A percentile compares a stretch with the other conserved stretches of the same genome.
Conservation (phyloP, 23 tunicate genomes). For the Halocynthia roretzi region DNA sequence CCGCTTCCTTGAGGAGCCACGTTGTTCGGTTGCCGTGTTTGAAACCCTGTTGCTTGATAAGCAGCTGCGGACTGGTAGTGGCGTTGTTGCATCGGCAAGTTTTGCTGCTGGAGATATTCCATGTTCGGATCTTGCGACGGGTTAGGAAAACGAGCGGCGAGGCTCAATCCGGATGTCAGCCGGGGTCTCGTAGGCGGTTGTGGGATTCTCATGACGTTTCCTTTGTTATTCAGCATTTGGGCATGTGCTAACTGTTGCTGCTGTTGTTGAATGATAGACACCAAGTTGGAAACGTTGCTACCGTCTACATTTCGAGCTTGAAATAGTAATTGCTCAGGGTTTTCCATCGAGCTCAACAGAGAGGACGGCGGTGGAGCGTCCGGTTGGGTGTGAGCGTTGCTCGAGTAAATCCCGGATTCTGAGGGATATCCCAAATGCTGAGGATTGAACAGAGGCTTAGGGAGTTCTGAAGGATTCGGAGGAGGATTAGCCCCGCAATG, state of each 20-base stretch:
- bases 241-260: conserved; percentile 22
- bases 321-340: conserved; percentile 8
- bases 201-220: conserved; percentile 10
- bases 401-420: conserved; percentile 4
- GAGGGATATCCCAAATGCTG: conserved; percentile 7
- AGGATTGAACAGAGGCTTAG: conserved; percentile 56
- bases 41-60: no score
- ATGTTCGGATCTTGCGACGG: not conserved
- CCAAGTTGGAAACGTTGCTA: conserved; percentile 25
- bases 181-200: conserved; percentile 29
- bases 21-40: no score
- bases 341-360: not conserved
- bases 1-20: no score
- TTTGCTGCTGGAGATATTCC: conserved; percentile 13
- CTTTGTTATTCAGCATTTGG: not conserved
- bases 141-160: conserved; percentile 54
- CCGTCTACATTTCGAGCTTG: conserved; percentile 36
- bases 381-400: not conserved
- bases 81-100: not conserved
- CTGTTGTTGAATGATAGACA: conserved; percentile 40
- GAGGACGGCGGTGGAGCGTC: not conserved
- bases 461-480: conserved; percentile 63
- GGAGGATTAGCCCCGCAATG: conserved; percentile 45
- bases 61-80: no score
- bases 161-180: not conserved